A percentile compares a stretch with the other conserved stretches of the same genome.
These are phyloP conservation scores for Formicarius rufipectus DNA, from an alignment of 2,113 vertebrate species.

Conservation along the genomic window DNA sequence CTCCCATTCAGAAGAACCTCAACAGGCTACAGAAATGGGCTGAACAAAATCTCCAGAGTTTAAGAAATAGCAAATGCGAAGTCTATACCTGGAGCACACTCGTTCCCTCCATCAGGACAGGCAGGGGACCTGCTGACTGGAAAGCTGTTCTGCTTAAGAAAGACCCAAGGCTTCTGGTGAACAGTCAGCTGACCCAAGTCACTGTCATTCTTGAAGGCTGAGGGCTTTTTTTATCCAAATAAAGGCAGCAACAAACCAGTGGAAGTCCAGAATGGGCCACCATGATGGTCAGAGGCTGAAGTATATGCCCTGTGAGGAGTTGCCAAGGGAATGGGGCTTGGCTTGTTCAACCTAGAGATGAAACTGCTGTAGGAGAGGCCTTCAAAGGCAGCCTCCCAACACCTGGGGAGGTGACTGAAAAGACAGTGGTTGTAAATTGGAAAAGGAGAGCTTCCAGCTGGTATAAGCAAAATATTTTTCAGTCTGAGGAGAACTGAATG, in stretches of 20 bases:
- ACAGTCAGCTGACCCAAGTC: not conserved
- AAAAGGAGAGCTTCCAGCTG: not conserved
- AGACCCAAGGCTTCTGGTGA: not conserved
- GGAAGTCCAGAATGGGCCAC: not conserved
- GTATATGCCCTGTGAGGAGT: not conserved
- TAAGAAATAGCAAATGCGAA: not conserved
- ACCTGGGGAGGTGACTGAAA: not conserved
- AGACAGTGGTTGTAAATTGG: not conserved
- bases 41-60: not conserved
- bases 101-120: not conserved
- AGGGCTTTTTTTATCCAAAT: not conserved
- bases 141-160: not conserved
- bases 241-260: not conserved
- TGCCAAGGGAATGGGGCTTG: not conserved
- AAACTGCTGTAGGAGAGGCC: accelerated
- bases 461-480: not conserved
- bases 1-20: not conserved
- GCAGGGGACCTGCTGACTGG: not conserved
- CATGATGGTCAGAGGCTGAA: not conserved
- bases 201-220: not conserved
- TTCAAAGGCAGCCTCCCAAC: not conserved
- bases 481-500: not conserved
- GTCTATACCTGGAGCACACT: not conserved
- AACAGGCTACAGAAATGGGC: not conserved
- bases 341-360: not conserved